Conservation (phyloP, 1,140 invertebrate species). For the Drosophila chauvacae region DNA sequence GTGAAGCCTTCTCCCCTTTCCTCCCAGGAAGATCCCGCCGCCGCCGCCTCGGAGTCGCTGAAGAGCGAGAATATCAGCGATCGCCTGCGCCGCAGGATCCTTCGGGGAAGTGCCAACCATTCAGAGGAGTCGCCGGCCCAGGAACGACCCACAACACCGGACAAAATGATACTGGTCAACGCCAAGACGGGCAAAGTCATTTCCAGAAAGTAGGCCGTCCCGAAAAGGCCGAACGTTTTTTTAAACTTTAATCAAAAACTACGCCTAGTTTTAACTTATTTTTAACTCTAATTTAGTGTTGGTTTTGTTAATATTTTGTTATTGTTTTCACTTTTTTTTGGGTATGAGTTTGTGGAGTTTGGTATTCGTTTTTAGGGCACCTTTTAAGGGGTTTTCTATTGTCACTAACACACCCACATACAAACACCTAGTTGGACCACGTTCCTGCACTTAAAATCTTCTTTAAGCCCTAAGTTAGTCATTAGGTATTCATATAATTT, state of each 20-base stretch:
- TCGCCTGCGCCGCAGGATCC: conserved; percentile 69
- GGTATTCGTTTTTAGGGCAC: conserved; percentile 59
- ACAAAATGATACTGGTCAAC: conserved; percentile 83
- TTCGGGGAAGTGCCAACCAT: conserved; percentile 56
- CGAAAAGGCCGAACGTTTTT: conserved; percentile 11
- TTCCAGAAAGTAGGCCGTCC: conserved; percentile 63
- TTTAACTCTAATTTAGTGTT: conserved; percentile 46
- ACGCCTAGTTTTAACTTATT: conserved; percentile 22
- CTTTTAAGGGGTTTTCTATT: conserved; percentile 58
- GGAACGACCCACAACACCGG: conserved; percentile 44
- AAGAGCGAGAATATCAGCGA: conserved; percentile 75
- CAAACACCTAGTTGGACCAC: conserved; percentile 66
- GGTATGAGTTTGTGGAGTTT: conserved; percentile 41
- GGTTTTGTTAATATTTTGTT: conserved; percentile 69
- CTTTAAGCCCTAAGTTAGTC: conserved; percentile 46
- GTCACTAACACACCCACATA: conserved; percentile 64
- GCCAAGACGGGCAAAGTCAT: conserved; percentile 84
- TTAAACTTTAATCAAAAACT: conserved; percentile 26
- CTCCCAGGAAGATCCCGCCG: conserved; percentile 31
- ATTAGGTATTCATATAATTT: conserved; percentile 32
- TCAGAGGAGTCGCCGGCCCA: conserved; percentile 6
- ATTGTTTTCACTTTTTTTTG: conserved; percentile 52
- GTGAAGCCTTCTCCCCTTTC: conserved; percentile 47
- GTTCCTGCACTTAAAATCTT: conserved; percentile 71
- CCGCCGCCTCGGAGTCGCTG: conserved; percentile 3